Percentiles rank a stretch among this genome's conserved stretches.
phyloP scores from a whole-genome alignment of 2,113 vertebrate genomes.

The Gopherus flavomarginatus region DNA sequence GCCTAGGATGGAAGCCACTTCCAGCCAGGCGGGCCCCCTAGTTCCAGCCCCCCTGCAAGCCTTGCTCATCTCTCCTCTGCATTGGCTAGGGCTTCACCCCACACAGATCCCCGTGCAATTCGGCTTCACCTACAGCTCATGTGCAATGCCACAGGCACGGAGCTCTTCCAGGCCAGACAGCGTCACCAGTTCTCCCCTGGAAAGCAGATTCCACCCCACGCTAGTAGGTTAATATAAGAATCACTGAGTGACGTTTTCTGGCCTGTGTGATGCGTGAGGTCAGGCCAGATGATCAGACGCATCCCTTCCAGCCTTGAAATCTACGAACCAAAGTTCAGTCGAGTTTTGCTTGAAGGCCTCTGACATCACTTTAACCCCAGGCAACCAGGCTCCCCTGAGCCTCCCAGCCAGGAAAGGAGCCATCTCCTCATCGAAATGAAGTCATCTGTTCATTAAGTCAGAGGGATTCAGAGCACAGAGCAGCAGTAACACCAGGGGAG shows the following conservation, averaged over 20 bases:
- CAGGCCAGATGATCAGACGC: neutral
- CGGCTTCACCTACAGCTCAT: neutral
- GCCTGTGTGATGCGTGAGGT: neutral
- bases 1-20: no score
- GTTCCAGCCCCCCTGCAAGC: no score
- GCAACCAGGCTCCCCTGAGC: neutral
- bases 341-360: neutral
- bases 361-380: neutral
- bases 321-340: neutral
- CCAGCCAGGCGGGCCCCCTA: no score
- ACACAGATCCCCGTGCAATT: neutral
- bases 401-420: neutral
- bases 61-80: neutral
- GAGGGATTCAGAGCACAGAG: neutral
- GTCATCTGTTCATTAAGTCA: neutral
- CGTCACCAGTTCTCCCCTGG: rapidly evolving
- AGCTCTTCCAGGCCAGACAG: neutral
- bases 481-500: rapidly evolving
- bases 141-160: neutral
- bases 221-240: neutral
- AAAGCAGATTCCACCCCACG: neutral
- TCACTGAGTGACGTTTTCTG: neutral
- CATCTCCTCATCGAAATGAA: neutral
- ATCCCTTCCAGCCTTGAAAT: neutral
- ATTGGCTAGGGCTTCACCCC: no score